Conservation (phyloP, 2,113 vertebrate genomes). For the Ia io region DNA sequence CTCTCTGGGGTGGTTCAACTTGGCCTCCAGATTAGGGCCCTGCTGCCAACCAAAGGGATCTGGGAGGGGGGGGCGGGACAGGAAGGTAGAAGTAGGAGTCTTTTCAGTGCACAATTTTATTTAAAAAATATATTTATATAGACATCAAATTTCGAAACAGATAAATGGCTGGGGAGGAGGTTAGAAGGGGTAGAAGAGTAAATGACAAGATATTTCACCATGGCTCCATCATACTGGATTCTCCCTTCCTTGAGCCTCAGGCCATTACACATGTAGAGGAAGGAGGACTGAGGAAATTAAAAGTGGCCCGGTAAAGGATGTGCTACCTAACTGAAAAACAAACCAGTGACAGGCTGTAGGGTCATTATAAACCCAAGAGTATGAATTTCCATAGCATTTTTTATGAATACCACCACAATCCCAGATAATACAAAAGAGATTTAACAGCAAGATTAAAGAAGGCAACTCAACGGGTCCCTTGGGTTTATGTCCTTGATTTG, state of each 20-base stretch:
- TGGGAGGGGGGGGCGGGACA: no score
- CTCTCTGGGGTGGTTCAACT: neutral
- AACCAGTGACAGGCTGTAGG: neutral
- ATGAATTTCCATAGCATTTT: neutral
- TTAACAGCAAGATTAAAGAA: neutral
- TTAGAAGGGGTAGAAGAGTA: neutral
- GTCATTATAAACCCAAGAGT: neutral
- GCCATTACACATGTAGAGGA: neutral
- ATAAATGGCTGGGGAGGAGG: neutral
- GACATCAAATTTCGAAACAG: neutral
- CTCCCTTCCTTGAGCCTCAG: neutral
- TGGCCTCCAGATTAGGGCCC: neutral
- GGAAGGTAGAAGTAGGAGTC: neutral
- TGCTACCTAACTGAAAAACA: neutral
- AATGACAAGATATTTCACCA: neutral
- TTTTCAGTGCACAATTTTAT: neutral
- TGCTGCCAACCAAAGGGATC: neutral
- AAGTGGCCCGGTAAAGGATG: neutral
- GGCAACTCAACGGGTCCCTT: neutral
- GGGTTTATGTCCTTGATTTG: neutral
- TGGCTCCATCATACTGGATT: neutral
- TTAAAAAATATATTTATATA: neutral
- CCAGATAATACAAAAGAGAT: neutral
- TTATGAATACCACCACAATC: neutral
- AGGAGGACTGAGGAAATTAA: neutral